Conservation (phyloP, 2,797 vertebrate genomes). For the Hirundo rustica region DNA sequence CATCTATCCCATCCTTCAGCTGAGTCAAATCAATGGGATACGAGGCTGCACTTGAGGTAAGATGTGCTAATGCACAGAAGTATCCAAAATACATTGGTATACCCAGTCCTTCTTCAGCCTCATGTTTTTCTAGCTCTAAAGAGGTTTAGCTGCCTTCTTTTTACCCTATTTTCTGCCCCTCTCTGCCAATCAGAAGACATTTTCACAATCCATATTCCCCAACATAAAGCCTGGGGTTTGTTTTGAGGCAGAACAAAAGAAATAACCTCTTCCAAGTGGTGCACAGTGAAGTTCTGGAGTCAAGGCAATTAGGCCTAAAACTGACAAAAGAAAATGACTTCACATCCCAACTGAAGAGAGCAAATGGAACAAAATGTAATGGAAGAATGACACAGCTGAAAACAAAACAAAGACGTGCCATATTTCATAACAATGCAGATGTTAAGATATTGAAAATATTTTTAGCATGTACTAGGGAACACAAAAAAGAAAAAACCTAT, state of each 20-base stretch:
- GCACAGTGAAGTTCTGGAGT: constrained; percentile 9
- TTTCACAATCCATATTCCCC: not conserved
- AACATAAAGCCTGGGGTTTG: not conserved
- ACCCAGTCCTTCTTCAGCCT: not conserved
- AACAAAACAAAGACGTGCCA: constrained; percentile 52
- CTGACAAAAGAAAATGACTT: constrained; percentile 48
- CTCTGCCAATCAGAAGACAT: not conserved
- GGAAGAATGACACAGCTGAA: constrained; percentile 53
- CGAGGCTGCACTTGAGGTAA: not conserved
- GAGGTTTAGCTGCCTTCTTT: not conserved
- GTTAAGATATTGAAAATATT: constrained; percentile 61
- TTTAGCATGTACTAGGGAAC: constrained; percentile 43
- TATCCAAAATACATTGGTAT: not conserved
- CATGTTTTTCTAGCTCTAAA: not conserved
- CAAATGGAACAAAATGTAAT: constrained; percentile 39
- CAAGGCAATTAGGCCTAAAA: not conserved
- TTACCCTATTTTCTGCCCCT: not conserved
- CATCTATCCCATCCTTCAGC: not conserved
- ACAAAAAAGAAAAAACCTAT: constrained; percentile 4
- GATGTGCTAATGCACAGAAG: not conserved
- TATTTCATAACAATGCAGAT: constrained; percentile 59
- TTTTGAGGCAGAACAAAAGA: constrained; percentile 33
- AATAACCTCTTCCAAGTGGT: constrained; percentile 27
- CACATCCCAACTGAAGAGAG: constrained; percentile 36
- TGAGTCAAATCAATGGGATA: not conserved